Evolutionary conservation across 2,113 vertebrate species (phyloP), one percentile per base, ranked within the genome.

Genomic region (Mellivora capensis): DNA sequence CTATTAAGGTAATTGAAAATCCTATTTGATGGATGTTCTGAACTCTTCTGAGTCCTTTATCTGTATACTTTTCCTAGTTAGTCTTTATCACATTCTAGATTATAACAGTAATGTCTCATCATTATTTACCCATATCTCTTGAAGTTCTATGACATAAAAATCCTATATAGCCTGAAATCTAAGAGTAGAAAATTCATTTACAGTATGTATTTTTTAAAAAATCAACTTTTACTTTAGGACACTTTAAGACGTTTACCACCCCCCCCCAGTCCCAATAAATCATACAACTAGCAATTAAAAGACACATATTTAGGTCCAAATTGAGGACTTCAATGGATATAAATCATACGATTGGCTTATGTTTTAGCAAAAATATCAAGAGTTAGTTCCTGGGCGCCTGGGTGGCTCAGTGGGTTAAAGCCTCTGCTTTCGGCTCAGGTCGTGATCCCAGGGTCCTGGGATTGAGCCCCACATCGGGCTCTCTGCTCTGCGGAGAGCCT

Each of bases 41-140:
- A 83, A 31, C 2, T 57, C 42, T 85, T 77, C 77, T 42, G n/a
- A 62, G 25, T 34, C 31, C 37, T 59, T 90, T 93, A 71, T 87
- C 62, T 86, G 12, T 21, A 21, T 49, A 42, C 2, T 91, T 83
- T 79, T 67, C 37, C 11, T n/a, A n/a, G 42, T 62, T 71, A 92
- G 20, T 85, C 37, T 81, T 91, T 86, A 89, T 67, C 82, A 87
- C 29, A 83, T 93, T 93, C 52, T 13, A 95, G 42, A 74, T n/a
- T 52, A 83, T 6, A 96, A 57, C 11, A 64, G 23, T 62, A 76
- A 82, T 69, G 7, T 52, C 29, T 96, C 17, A 69, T 93, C 12
- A 27, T 76, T 52, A 31, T 54, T 94, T 82, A 67, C 27, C 91
- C 37, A 67, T 83, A 61, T 91, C 7, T 91, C 25, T 29, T 83